Conservation (phyloP, 2,113 vertebrate genomes). For the Rhea americana region DNA sequence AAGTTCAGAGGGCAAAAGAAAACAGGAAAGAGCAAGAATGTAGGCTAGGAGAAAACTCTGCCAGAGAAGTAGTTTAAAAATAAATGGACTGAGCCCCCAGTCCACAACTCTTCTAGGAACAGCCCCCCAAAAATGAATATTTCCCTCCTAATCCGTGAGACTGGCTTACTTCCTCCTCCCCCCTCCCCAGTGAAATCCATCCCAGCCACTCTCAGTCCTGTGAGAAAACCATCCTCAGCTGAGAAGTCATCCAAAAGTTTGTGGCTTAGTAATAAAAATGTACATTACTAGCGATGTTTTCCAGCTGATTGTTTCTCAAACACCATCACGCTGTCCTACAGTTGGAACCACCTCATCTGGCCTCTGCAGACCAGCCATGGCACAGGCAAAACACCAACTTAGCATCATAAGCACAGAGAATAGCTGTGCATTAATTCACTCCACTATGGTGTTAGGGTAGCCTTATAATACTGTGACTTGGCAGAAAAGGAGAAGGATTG, state of each 20-base stretch:
- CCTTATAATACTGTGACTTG: background rate
- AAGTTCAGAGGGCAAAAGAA: background rate
- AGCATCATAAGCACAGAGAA: background rate
- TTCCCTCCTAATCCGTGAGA: background rate
- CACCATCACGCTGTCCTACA: background rate
- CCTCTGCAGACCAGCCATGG: background rate
- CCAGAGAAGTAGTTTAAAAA: background rate
- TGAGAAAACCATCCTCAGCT: background rate
- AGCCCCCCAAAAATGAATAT: background rate
- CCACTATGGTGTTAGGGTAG: background rate
- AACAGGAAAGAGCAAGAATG: background rate
- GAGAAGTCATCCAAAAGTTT: background rate
- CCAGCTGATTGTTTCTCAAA: background rate
- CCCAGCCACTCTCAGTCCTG: background rate
- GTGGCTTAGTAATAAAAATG: background rate
- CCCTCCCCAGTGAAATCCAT: background rate
- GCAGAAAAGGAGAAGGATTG: background rate
- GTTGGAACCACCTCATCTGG: background rate
- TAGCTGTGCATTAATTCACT: background rate
- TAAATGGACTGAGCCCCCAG: background rate
- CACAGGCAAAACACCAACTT: constrained; percentile 1
- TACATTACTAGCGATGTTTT: background rate
- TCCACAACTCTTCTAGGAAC: background rate
- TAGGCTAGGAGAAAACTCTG: background rate
- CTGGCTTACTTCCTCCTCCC: background rate